Evolutionary conservation across 2,113 vertebrate species (phyloP).

Genomic region (Poeciliopsis turrubarensis): DNA sequence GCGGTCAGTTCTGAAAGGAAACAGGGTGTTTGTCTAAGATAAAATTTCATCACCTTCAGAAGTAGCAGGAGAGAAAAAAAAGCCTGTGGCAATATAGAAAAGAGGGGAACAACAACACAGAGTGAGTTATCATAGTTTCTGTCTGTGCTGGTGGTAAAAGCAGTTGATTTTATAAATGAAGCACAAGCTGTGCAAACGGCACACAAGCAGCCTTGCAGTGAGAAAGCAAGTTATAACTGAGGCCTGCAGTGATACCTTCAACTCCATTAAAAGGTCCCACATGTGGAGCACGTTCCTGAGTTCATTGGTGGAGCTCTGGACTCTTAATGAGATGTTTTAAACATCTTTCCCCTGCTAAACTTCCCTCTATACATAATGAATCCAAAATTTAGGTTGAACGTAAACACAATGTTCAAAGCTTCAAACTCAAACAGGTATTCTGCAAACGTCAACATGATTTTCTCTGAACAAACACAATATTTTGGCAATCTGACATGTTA

Average conservation of each 20-base stretch:
- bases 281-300: conserved; percentile 57
- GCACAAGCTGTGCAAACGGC: conserved; percentile 17
- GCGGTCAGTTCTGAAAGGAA: conserved; percentile 42
- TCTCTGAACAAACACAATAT: conserved; percentile 8
- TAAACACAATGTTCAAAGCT: conserved; percentile 45
- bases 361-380: conserved; percentile 34
- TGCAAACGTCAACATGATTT: conserved; percentile 27
- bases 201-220: conserved; percentile 36
- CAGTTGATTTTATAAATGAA: conserved; percentile 58
- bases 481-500: conserved; percentile 58
- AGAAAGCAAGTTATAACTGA: conserved; percentile 64
- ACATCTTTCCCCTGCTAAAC: conserved; percentile 56
- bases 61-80: conserved; percentile 26
- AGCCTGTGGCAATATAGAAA: conserved; percentile 30
- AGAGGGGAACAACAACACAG: conserved; percentile 37
- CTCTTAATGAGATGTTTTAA: conserved; percentile 58
- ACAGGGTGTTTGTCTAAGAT: conserved; percentile 65
- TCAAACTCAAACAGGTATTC: conserved; percentile 48
- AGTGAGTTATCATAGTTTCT: conserved; percentile 55
- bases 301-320: conserved; percentile 40
- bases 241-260: conserved; percentile 49
- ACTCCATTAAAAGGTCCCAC: conserved; percentile 70
- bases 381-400: conserved; percentile 29
- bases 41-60: conserved; percentile 61
- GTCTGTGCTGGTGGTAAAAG: conserved; percentile 60